Evolutionary conservation across 1,140 invertebrate genomes (phyloP).

Genomic region (Asobara japonica): DNA sequence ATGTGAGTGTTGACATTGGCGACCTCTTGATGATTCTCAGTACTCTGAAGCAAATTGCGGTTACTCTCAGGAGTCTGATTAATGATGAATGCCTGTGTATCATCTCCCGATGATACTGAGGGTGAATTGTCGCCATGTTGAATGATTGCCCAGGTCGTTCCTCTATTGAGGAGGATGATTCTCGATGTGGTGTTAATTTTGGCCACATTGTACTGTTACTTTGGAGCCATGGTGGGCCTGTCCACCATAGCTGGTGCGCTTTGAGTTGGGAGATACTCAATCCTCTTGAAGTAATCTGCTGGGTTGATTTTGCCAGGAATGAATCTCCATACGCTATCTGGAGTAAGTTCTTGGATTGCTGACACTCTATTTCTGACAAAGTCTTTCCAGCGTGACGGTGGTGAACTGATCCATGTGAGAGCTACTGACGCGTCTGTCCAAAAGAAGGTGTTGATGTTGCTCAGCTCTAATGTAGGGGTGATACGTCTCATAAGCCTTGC

Average conservation of each 20-base stretch:
- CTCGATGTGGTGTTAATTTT: slow-evolving; percentile 3
- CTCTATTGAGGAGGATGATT: background rate
- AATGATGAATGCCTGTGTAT: background rate
- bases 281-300: no score
- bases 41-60: background rate
- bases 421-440: background rate
- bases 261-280: no score
- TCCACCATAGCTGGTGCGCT: no score
- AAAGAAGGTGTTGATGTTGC: no score
- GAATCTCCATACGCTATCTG: background rate
- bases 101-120: background rate
- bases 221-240: no score
- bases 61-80: background rate
- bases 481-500: no score
- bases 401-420: slow-evolving; percentile 32
- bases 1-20: background rate
- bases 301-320: no score
- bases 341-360: slow-evolving; percentile 23
- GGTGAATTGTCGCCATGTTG: background rate
- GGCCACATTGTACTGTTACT: background rate
- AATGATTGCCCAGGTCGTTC: background rate
- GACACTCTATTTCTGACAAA: slow-evolving; percentile 34
- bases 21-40: background rate
- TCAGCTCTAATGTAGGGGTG: no score
- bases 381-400: slow-evolving; percentile 16